These are phyloP conservation scores for Plusia festucae DNA, from an alignment of 2,888 invertebrate species.

Conservation along the genomic window DNA sequence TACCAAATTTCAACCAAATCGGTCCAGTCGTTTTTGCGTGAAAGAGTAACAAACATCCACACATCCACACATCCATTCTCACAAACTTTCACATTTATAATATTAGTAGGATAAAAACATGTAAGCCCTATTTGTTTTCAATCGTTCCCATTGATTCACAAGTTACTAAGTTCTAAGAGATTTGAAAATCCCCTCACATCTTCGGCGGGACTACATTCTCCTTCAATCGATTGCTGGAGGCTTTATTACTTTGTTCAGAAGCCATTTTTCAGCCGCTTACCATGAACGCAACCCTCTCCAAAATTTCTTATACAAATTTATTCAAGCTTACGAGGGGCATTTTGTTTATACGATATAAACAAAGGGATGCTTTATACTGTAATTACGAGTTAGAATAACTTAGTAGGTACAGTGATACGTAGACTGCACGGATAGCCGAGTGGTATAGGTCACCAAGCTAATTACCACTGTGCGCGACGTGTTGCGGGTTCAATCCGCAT, in stretches of 20 bases:
- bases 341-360: conserved; percentile 62
- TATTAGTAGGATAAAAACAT: conserved; percentile 11
- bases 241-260: conserved; percentile 65
- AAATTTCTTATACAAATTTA: conserved; percentile 68
- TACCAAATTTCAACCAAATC: too few relatives aligned
- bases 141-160: conserved; percentile 27
- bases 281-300: conserved; percentile 61
- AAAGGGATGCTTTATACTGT: conserved; percentile 9
- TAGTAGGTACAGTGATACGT: too few relatives aligned
- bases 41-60: too few relatives aligned
- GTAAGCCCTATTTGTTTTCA: conserved; percentile 27
- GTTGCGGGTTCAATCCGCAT: too few relatives aligned
- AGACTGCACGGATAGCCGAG: too few relatives aligned
- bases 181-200: conserved; percentile 36
- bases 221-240: conserved; percentile 61
- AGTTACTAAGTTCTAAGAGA: conserved; percentile 39
- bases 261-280: conserved; percentile 67
- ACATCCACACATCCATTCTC: too few relatives aligned
- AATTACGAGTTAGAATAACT: not conserved
- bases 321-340: conserved; percentile 64
- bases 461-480: too few relatives aligned
- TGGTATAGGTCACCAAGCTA: too few relatives aligned
- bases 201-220: conserved; percentile 56
- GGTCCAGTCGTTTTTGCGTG: too few relatives aligned
- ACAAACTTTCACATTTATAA: conserved; percentile 30